These are phyloP conservation scores for Dynastes hyllus DNA, from an alignment of 2,888 invertebrate genomes.

Conservation along the genomic window DNA sequence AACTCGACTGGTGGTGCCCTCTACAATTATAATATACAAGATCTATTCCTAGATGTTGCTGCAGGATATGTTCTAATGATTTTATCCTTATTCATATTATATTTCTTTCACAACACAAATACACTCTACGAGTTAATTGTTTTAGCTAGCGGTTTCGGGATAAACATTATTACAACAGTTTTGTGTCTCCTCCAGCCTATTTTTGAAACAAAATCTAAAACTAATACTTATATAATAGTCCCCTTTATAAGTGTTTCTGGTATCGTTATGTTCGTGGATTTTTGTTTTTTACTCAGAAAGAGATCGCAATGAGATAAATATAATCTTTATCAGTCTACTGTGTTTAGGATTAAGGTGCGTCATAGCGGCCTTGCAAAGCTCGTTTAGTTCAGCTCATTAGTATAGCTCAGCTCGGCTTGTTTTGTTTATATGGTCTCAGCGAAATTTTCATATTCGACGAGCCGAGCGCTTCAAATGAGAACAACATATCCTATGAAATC, in stretches of 20 bases:
- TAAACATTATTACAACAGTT: neutral
- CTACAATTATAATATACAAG: neutral
- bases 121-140: neutral
- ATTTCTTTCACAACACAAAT: neutral
- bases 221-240: neutral
- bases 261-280: conserved; percentile 12
- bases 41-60: neutral
- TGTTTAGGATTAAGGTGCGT: no score
- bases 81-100: neutral
- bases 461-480: no score
- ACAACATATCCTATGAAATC: no score
- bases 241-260: neutral
- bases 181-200: neutral
- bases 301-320: no score
- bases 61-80: conserved; percentile 13
- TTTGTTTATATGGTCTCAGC: no score
- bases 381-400: no score
- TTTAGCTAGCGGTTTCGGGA: neutral
- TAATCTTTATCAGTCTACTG: no score
- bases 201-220: neutral
- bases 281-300: neutral
- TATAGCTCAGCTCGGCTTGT: no score
- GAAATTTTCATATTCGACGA: no score
- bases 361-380: no score
- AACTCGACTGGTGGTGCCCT: neutral